Evolutionary conservation across 2,797 vertebrate genomes (phyloP).

Genomic region (Xiphorhynchus erythropygius): DNA sequence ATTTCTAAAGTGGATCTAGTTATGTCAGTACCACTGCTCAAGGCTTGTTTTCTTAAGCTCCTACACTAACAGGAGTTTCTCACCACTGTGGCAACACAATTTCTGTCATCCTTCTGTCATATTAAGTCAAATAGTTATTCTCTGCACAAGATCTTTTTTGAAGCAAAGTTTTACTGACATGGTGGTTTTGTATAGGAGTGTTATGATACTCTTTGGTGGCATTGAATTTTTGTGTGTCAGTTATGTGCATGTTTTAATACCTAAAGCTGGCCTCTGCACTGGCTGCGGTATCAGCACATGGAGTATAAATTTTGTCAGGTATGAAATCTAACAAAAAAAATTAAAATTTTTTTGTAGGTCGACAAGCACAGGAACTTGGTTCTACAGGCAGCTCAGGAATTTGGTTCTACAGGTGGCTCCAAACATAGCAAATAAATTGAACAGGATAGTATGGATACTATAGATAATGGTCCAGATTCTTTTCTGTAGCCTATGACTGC

Average conservation of each 20-base stretch:
- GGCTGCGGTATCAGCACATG: not conserved
- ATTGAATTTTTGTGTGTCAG: not conserved
- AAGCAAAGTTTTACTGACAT: not conserved
- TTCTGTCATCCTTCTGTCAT: not conserved
- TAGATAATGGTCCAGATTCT: not conserved
- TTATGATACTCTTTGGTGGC: not conserved
- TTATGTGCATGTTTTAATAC: not conserved
- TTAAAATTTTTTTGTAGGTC: not conserved
- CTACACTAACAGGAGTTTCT: not conserved
- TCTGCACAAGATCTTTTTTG: not conserved
- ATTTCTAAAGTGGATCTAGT: not conserved
- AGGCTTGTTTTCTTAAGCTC: not conserved
- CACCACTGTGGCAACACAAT: not conserved
- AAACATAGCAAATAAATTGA: not conserved
- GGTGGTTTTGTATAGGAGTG: not conserved
- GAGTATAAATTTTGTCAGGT: not conserved
- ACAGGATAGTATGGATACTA: not conserved
- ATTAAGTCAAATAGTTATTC: not conserved
- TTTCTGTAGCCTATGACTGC: not conserved
- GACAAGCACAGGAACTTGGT: not conserved
- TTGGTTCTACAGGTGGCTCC: not conserved
- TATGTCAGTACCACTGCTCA: not conserved
- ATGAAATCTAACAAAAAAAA: not conserved
- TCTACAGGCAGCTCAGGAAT: not conserved
- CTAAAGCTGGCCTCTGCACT: not conserved